Conservation (phyloP, 2,888 invertebrate genomes). For the Acanthosepion pharaonis region DNA sequence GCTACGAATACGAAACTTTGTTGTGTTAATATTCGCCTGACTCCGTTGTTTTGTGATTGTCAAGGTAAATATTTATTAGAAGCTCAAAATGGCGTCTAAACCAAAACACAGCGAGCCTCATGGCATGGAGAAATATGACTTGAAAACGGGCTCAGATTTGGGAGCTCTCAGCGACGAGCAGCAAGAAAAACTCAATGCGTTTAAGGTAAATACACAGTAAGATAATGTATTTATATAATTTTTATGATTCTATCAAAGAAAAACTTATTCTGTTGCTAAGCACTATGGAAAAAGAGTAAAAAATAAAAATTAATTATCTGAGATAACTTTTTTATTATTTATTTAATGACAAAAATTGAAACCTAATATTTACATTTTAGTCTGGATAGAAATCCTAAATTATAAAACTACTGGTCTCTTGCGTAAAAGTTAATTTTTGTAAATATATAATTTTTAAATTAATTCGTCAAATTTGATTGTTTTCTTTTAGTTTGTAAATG, state of each 20-base stretch:
- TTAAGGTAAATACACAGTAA: slow-evolving; percentile 65
- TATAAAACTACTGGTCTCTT: too few relatives aligned
- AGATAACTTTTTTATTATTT: too few relatives aligned
- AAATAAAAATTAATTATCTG: neutral
- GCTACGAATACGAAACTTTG: too few relatives aligned
- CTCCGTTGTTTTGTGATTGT: too few relatives aligned
- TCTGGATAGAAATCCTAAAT: too few relatives aligned
- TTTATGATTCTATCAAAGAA: neutral
- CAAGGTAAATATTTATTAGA: too few relatives aligned
- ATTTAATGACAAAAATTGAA: too few relatives aligned
- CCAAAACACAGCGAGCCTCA: slow-evolving; percentile 70
- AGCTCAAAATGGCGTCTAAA: slow-evolving; percentile 65
- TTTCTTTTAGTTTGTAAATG: too few relatives aligned
- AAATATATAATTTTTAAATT: too few relatives aligned
- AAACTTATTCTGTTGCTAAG: neutral
- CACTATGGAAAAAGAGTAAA: neutral
- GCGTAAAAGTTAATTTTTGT: too few relatives aligned
- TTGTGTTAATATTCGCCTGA: neutral
- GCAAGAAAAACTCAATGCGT: slow-evolving; percentile 72
- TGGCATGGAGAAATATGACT: slow-evolving; percentile 74
- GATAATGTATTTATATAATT: neutral
- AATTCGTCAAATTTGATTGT: too few relatives aligned
- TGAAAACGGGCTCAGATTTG: slow-evolving; percentile 67
- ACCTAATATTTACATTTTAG: too few relatives aligned
- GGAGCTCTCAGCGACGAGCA: slow-evolving; percentile 73